These are phyloP conservation scores for Ceuthmochares aereus DNA, from an alignment of 2,113 vertebrate genomes.

Conservation along the genomic window DNA sequence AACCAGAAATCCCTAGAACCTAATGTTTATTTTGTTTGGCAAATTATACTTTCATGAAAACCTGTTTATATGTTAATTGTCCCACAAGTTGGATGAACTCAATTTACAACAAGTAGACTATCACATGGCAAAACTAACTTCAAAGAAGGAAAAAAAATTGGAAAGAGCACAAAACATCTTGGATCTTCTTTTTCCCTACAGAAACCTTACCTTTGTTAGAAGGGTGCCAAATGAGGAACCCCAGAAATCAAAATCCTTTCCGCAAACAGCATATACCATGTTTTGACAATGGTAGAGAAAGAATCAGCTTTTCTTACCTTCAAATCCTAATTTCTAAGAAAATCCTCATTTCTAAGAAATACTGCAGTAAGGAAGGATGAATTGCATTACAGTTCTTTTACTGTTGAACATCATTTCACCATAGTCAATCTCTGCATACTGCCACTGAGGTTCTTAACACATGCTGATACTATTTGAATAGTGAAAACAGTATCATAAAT, in stretches of 20 bases:
- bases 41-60: constrained; percentile 38
- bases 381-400: background rate
- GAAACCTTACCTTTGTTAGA: background rate
- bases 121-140: background rate
- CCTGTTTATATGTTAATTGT: constrained; percentile 1
- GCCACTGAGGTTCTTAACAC: background rate
- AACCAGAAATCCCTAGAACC: constrained; percentile 25
- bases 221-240: background rate
- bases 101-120: constrained; percentile 7
- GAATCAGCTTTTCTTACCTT: background rate
- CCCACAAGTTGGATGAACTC: background rate
- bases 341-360: background rate
- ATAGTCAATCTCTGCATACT: background rate
- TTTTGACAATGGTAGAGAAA: background rate
- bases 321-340: background rate
- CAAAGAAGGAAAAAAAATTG: background rate
- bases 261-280: background rate
- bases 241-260: background rate
- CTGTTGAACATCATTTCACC: background rate
- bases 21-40: constrained; percentile 15
- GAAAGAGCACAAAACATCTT: background rate
- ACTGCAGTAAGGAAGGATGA: background rate
- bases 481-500: background rate
- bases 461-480: background rate
- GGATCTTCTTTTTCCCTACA: background rate